Percentiles rank a stretch among this genome's conserved stretches.
phyloP scores from a whole-genome alignment of 2,888 invertebrate genomes.

The Hoplodrina ambigua region DNA sequence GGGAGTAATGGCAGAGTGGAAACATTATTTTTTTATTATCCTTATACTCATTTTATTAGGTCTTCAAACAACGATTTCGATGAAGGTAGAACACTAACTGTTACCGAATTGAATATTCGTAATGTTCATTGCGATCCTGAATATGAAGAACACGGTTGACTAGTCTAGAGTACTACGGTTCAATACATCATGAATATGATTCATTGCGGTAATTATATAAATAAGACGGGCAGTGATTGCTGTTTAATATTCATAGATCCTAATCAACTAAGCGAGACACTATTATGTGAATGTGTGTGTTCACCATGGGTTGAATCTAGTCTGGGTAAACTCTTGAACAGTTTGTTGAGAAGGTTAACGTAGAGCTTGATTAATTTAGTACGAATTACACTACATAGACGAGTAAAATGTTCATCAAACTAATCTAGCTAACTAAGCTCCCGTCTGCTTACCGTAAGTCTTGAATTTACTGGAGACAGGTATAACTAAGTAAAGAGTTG shows the following conservation, averaged over 20 bases:
- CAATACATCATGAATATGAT: conserved; percentile 5
- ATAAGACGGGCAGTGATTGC: conserved; percentile 21
- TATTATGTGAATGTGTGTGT: conserved; percentile 3
- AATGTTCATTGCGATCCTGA: conserved; percentile 17
- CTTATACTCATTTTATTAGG: conserved; percentile 73
- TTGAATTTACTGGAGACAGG: conserved; percentile 1
- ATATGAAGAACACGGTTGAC: not conserved
- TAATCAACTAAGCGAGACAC: conserved; percentile 26
- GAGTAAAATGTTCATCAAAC: conserved; percentile 1
- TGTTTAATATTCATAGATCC: conserved; percentile 45
- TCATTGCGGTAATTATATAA: conserved; percentile 8
- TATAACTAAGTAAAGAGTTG: not conserved
- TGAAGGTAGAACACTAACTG: conserved; percentile 50
- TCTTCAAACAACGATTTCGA: conserved; percentile 66
- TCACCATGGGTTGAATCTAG: not conserved
- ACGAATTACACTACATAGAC: not conserved
- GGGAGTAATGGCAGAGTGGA: conserved; percentile 73
- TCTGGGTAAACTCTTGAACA: not conserved
- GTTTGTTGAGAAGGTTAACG: not conserved
- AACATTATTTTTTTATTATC: conserved; percentile 74
- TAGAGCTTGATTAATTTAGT: not conserved
- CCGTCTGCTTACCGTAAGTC: not conserved
- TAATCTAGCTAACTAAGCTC: not conserved
- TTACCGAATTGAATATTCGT: conserved; percentile 41
- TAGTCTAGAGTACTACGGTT: not conserved